phyloP scores from a whole-genome alignment of 2,888 invertebrate genomes.

The Beris chalybata region DNA sequence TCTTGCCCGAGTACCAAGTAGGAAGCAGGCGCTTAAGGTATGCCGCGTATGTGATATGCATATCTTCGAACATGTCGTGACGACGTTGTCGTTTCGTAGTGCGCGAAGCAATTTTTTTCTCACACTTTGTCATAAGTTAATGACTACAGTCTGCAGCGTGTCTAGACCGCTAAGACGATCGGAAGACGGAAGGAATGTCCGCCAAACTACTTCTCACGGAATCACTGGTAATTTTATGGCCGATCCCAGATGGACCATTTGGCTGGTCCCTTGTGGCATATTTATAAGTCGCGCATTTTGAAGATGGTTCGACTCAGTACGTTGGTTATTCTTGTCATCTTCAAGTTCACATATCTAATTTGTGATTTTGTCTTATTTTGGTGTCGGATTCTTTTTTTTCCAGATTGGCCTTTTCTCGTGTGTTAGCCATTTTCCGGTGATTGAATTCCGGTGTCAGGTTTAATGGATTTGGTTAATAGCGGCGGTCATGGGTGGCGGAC shows the following conservation, averaged over 20 bases:
- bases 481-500: slow-evolving; percentile 27
- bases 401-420: slow-evolving; percentile 11
- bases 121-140: slow-evolving; percentile 38
- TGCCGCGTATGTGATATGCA: neutral
- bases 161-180: slow-evolving; percentile 33
- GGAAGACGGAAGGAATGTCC: slow-evolving; percentile 27
- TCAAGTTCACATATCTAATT: slow-evolving; percentile 10
- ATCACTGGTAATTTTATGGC: neutral
- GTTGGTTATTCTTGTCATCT: too few species aligned
- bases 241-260: slow-evolving; percentile 8
- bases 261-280: neutral
- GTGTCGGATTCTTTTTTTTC: slow-evolving; percentile 27
- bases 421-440: slow-evolving; percentile 40
- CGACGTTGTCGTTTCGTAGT: neutral
- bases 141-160: slow-evolving; percentile 36
- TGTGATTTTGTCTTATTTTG: slow-evolving; percentile 27
- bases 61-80: neutral
- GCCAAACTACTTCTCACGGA: slow-evolving; percentile 14
- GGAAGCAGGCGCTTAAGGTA: slow-evolving; percentile 29
- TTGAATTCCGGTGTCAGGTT: slow-evolving; percentile 38
- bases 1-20: neutral
- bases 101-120: slow-evolving; percentile 27
- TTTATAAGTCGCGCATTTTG: neutral
- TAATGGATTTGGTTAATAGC: slow-evolving; percentile 7
- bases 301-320: too few species aligned